Evolutionary conservation across 2,797 vertebrate species (phyloP).

Genomic region (Myotis vivesi): DNA sequence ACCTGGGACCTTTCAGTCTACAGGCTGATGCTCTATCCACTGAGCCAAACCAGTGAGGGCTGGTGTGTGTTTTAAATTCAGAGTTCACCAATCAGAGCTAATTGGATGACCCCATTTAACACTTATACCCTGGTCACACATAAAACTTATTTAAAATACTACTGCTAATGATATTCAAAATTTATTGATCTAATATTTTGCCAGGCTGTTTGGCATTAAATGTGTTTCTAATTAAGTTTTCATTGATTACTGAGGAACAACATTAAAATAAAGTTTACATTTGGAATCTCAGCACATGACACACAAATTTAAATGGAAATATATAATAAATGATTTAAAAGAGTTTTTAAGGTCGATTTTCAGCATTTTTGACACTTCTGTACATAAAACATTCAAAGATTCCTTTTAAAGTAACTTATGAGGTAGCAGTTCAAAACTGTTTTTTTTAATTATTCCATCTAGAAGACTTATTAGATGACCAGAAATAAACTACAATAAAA

Average conservation of each 20-base stretch:
- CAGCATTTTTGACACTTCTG: not conserved
- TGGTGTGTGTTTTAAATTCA: slow-evolving; percentile 11
- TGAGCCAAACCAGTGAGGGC: too few relatives aligned
- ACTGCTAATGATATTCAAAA: slow-evolving; percentile 13
- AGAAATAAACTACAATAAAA: not conserved
- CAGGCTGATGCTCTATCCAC: too few relatives aligned
- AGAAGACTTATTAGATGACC: not conserved
- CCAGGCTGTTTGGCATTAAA: not conserved
- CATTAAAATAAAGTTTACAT: slow-evolving; percentile 19
- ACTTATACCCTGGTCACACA: not conserved
- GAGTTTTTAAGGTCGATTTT: not conserved
- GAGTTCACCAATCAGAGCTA: slow-evolving; percentile 23
- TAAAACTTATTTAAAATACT: slow-evolving; percentile 45
- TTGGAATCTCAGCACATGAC: not conserved
- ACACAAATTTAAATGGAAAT: slow-evolving; percentile 13
- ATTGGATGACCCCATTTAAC: not conserved
- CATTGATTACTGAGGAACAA: slow-evolving; percentile 26
- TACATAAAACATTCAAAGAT: not conserved
- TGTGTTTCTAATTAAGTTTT: slow-evolving; percentile 39
- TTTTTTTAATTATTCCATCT: not conserved
- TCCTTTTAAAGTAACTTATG: not conserved
- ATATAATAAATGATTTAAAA: slow-evolving; percentile 32
- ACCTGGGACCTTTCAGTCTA: too few relatives aligned
- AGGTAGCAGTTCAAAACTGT: not conserved
- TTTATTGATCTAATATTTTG: slow-evolving; percentile 42